Evolutionary conservation across 2,113 vertebrate species (phyloP), one percentile per base, ranked within the genome.

Genomic region (Cichladusa arquata): DNA sequence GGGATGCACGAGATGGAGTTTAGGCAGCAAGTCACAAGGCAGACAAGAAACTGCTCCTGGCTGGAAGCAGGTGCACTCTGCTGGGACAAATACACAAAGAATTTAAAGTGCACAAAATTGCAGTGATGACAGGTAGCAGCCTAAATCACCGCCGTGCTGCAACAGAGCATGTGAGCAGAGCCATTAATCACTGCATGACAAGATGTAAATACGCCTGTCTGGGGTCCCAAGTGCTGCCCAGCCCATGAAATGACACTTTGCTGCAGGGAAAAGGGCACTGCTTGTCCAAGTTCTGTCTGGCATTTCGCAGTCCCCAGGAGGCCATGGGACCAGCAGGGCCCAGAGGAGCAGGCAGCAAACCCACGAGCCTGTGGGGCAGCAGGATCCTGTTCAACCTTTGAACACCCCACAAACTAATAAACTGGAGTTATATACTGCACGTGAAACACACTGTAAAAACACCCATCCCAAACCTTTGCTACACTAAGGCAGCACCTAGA

Each of bases 61-160:
- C 70, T 92, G 60, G 42, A 78, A 94, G 88, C 88, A 88, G 88
- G 80, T 94, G 93, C 72, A 34, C 80, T 88, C 76, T 80, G 90
- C 71, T 42, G 83, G 87, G 87, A 94, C 67, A 82, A 90, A 87
- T 16, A 76, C 69, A 51, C 2, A 1, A 56, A 81, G 92, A 94
- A 85, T 58, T 29, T 61, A 44, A 90, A 95, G 88, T n/a, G 61
- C 80, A 78, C 8, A 11, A 47, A 78, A 92, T 65, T 71, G 57
- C 90, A 69, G 92, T 3, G 88, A 81, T 84, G 94, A 95, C 94
- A 93, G 82, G 92, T 36, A 88, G 50, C 76, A 77, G 82, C 9
- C 67, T 51, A 77, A 82, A 85, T 77, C 74, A 77, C 71, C 1
- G 0, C 62, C 0, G 2, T 73, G 87, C 87, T 3, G 92, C 94